phyloP scores from a whole-genome alignment of 1,140 invertebrate genomes.

The Drosophila nigromelanica region DNA sequence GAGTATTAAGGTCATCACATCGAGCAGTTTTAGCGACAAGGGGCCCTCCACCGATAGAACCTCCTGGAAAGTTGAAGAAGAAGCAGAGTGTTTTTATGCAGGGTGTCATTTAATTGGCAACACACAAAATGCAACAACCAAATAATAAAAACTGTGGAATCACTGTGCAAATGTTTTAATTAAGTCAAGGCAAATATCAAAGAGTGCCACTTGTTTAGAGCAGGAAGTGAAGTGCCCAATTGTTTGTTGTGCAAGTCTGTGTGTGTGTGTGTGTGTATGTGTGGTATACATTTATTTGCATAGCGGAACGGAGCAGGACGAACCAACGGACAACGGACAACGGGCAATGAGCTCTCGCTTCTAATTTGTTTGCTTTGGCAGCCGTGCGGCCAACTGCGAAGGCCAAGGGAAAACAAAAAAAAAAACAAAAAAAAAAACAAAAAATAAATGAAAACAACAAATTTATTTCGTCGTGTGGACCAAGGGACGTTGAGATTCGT shows the following conservation, averaged over 20 bases:
- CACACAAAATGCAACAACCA: conserved; percentile 17
- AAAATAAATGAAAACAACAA: neutral
- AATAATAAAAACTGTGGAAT: conserved; percentile 57
- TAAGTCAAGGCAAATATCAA: conserved; percentile 80
- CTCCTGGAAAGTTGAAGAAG: conserved; percentile 86
- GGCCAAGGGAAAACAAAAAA: conserved; percentile 20
- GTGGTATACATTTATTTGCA: conserved; percentile 66
- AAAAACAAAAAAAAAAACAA: conserved; percentile 14
- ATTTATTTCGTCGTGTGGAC: neutral
- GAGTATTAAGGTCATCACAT: conserved; percentile 93
- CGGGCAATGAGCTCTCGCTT: conserved; percentile 49
- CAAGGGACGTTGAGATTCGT: too few species aligned
- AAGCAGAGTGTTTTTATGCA: neutral
- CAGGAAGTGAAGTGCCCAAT: conserved; percentile 71
- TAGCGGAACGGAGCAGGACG: conserved; percentile 54
- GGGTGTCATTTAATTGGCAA: conserved; percentile 68
- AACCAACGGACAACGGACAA: conserved; percentile 5
- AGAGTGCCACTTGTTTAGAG: conserved; percentile 75
- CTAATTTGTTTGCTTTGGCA: conserved; percentile 74
- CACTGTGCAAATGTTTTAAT: conserved; percentile 82
- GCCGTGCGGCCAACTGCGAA: conserved; percentile 47
- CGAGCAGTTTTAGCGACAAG: conserved; percentile 93
- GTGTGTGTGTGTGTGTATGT: conserved; percentile 41
- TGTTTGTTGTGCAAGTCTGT: conserved; percentile 40
- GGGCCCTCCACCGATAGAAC: conserved; percentile 92